Conservation (phyloP, 2,888 invertebrate species). For the Brachynemurus nebulosus region DNA sequence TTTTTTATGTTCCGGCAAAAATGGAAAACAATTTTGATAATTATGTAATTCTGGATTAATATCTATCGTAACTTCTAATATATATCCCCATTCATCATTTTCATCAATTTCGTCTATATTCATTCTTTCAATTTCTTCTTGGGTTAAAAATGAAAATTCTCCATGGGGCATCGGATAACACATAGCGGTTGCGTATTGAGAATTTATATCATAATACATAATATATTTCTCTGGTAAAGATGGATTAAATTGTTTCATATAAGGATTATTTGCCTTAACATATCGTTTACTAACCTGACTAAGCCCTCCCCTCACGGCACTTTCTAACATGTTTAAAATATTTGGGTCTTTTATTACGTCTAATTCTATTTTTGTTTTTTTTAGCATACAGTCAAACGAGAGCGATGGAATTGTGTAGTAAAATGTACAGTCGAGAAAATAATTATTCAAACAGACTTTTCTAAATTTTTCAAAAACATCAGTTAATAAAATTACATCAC, state of each 20-base stretch:
- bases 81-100: constrained; percentile 18
- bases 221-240: constrained; percentile 14
- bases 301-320: constrained; percentile 21
- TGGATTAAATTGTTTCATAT: constrained; percentile 14
- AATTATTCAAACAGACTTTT: constrained; percentile 14
- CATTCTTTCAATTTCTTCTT: constrained; percentile 8
- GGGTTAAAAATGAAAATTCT: constrained; percentile 18
- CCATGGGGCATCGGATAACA: constrained; percentile 18
- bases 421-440: constrained; percentile 18
- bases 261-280: constrained; percentile 22
- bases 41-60: background rate
- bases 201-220: constrained; percentile 19
- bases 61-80: constrained; percentile 25
- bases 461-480: constrained; percentile 23
- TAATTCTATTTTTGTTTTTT: constrained; percentile 11
- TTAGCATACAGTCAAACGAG: constrained; percentile 17
- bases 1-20: background rate
- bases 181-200: constrained; percentile 19
- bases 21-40: background rate
- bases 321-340: constrained; percentile 19
- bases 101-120: constrained; percentile 9
- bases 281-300: constrained; percentile 19
- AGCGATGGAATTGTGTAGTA: constrained; percentile 17
- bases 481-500: constrained; percentile 20
- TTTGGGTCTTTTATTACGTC: constrained; percentile 19